Conservation (phyloP, 2,888 invertebrate species). For the Rotaria socialis region DNA sequence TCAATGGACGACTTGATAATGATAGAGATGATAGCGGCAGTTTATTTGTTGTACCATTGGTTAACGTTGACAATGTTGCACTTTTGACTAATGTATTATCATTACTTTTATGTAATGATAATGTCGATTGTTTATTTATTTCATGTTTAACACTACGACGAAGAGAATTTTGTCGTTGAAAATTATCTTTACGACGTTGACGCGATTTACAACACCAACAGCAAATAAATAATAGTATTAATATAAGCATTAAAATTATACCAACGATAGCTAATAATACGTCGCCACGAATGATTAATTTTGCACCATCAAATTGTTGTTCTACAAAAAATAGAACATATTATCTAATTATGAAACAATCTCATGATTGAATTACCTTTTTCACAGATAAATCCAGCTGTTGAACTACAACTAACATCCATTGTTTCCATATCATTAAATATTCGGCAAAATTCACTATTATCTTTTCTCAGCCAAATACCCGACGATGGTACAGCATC, state of each 20-base stretch:
- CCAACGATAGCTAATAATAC: conserved; percentile 34
- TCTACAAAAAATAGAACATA: not conserved
- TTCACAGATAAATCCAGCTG: conserved; percentile 44
- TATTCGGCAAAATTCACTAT: conserved; percentile 17
- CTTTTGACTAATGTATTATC: not conserved
- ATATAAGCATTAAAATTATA: not conserved
- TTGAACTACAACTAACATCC: conserved; percentile 34
- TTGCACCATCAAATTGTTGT: not conserved
- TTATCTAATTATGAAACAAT: too few relatives aligned
- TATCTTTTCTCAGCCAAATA: conserved; percentile 19
- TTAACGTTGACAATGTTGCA: conserved; percentile 20
- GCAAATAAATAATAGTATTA: conserved; percentile 5
- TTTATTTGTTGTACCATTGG: not conserved
- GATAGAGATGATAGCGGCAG: not conserved
- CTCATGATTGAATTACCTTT: conserved; percentile 34
- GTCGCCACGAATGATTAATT: not conserved
- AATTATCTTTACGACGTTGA: conserved; percentile 41
- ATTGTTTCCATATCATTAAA: conserved; percentile 41
- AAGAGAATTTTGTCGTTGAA: conserved; percentile 43
- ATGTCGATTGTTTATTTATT: conserved; percentile 29
- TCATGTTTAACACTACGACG: conserved; percentile 39
- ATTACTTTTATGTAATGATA: not conserved
- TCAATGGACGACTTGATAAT: conserved; percentile 24
- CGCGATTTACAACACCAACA: conserved; percentile 39
- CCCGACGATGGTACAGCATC: conserved; percentile 39